Percentiles rank a stretch among this genome's conserved stretches.
Evolutionary conservation across 2,888 invertebrate genomes (phyloP).

Genomic region (Temnothorax unifasciatus): DNA sequence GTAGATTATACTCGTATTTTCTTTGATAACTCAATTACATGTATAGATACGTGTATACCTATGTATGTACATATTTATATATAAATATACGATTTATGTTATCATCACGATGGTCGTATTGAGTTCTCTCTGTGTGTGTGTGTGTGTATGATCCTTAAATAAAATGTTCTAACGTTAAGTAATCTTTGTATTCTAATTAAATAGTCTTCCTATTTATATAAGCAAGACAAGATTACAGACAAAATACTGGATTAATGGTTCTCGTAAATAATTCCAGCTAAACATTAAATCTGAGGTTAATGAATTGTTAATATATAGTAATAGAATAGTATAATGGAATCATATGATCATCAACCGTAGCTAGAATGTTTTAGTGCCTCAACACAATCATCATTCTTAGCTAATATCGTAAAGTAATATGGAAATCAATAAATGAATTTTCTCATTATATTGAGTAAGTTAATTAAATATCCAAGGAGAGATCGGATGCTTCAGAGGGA

Average conservation of each 20-base stretch:
- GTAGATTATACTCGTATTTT: constrained; percentile 25
- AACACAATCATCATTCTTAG: neutral
- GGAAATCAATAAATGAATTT: neutral
- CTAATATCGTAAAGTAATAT: neutral
- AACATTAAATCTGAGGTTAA: neutral
- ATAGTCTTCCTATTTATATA: neutral
- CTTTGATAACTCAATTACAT: constrained; percentile 47
- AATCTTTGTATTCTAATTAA: neutral
- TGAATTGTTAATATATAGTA: neutral
- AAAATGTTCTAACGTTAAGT: neutral
- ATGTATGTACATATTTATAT: too few species aligned
- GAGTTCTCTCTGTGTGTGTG: neutral
- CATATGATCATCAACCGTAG: neutral
- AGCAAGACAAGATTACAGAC: neutral
- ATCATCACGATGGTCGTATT: neutral
- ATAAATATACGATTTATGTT: neutral
- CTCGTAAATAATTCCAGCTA: constrained; percentile 1
- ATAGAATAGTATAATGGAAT: neutral
- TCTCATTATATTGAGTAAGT: neutral
- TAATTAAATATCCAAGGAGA: constrained; percentile 21
- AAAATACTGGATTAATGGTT: neutral
- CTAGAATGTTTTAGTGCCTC: neutral
- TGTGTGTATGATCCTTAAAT: neutral
- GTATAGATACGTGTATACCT: neutral
- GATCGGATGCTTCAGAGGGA: neutral